These are phyloP conservation scores for Leptodactylus fuscus DNA, from an alignment of 2,113 vertebrate genomes.

Conservation along the genomic window DNA sequence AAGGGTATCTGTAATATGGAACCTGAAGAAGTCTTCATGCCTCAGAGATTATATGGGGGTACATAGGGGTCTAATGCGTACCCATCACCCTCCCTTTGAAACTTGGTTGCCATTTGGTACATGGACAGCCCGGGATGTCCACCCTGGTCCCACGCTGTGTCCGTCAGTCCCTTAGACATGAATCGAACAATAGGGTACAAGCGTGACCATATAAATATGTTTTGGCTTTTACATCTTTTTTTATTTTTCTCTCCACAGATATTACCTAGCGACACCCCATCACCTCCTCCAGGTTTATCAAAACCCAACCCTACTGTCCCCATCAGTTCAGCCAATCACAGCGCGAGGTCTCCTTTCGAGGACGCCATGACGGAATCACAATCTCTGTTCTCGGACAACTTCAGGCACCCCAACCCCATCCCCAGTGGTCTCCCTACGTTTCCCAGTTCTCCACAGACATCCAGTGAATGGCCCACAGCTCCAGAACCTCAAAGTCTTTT, in stretches of 20 bases:
- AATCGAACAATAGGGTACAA: too few relatives aligned
- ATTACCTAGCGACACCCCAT: constrained; percentile 91
- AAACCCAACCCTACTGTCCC: constrained; percentile 92
- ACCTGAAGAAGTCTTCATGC: too few relatives aligned
- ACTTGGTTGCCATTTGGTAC: too few relatives aligned
- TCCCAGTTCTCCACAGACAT: constrained; percentile 88
- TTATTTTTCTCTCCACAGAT: constrained; percentile 73
- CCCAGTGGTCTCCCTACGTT: constrained; percentile 94
- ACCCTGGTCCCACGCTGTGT: too few relatives aligned
- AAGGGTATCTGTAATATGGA: too few relatives aligned
- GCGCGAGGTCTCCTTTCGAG: constrained; percentile 94
- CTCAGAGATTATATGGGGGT: too few relatives aligned
- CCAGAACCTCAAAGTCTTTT: constrained; percentile 99
- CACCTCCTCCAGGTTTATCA: constrained; percentile 94
- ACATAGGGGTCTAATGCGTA: too few relatives aligned
- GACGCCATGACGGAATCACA: constrained; percentile 96
- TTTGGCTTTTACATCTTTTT: too few relatives aligned
- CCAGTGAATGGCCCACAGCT: constrained; percentile 96
- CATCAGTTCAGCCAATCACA: constrained; percentile 93
- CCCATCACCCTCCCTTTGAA: too few relatives aligned
- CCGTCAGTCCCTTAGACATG: too few relatives aligned
- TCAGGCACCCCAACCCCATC: constrained; percentile 97
- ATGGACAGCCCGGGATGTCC: too few relatives aligned
- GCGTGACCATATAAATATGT: too few relatives aligned
- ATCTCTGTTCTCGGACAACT: constrained; percentile 99